Percentiles rank a stretch among this genome's conserved stretches.
Evolutionary conservation across 2,888 invertebrate genomes (phyloP).

Genomic region (Saturnia japonica): DNA sequence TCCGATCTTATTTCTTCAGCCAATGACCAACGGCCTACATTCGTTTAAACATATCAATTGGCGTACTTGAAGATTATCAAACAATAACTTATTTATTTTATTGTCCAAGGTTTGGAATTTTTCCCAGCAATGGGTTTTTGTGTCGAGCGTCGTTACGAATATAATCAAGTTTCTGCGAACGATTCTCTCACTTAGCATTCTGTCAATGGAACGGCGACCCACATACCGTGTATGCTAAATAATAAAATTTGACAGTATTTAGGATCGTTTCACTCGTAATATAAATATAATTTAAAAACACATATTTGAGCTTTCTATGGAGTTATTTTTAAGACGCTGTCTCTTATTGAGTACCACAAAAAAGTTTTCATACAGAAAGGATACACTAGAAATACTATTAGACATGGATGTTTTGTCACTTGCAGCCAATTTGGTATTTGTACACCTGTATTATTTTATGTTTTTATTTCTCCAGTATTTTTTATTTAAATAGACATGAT

Average conservation of each 20-base stretch:
- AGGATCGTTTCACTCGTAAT: conserved; percentile 51
- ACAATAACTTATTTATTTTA: conserved; percentile 12
- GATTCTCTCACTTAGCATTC: conserved; percentile 21
- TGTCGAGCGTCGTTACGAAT: conserved; percentile 21
- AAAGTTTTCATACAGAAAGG: neutral
- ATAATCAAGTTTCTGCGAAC: conserved; percentile 23
- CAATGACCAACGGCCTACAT: neutral
- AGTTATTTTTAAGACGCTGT: conserved; percentile 34
- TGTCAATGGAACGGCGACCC: conserved; percentile 33
- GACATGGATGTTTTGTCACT: neutral
- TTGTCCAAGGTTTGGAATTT: conserved; percentile 21
- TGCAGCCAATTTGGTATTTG: too few species aligned
- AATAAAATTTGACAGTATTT: conserved; percentile 46
- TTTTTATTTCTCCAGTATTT: too few species aligned
- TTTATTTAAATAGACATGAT: too few species aligned
- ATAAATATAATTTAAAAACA: conserved; percentile 55
- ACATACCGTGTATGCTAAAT: conserved; percentile 31
- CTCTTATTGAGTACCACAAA: conserved; percentile 43
- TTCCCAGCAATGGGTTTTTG: conserved; percentile 23
- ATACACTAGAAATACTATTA: neutral
- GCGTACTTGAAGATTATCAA: neutral
- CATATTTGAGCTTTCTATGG: conserved; percentile 58
- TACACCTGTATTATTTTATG: too few species aligned
- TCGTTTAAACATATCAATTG: neutral
- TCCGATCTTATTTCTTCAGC: neutral